phyloP scores from a whole-genome alignment of 2,797 vertebrate genomes.

The Leptodactylus fallax region DNA sequence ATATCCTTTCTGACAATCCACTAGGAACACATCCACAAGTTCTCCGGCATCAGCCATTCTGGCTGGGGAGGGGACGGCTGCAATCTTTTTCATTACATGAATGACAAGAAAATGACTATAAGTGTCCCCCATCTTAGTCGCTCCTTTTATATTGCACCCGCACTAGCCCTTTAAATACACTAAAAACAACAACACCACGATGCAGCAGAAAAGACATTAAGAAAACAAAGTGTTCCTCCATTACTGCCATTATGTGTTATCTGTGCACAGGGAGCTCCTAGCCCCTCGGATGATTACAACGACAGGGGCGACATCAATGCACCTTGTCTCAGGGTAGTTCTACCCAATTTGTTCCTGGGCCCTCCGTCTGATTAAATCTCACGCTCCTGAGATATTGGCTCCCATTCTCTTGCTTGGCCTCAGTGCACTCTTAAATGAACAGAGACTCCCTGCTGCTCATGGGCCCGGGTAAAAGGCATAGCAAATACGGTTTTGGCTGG shows the following conservation, averaged over 20 bases:
- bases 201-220: neutral
- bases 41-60: too few relatives aligned
- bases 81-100: too few relatives aligned
- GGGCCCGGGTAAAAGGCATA: constrained; percentile 14
- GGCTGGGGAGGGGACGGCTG: too few relatives aligned
- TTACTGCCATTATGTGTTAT: neutral
- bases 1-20: too few relatives aligned
- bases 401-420: neutral
- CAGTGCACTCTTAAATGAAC: neutral
- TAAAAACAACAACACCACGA: neutral
- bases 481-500: constrained; percentile 12
- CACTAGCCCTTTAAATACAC: neutral
- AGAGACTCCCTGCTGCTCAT: neutral
- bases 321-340: neutral
- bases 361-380: neutral
- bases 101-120: too few relatives aligned
- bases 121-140: too few relatives aligned
- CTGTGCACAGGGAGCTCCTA: neutral
- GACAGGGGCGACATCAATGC: too few relatives aligned
- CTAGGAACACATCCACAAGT: too few relatives aligned
- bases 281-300: neutral
- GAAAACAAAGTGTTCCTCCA: neutral
- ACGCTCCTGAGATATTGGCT: constrained; percentile 25
- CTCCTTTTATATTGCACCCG: too few relatives aligned
- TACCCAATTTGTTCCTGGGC: neutral